Evolutionary conservation across 2,113 vertebrate genomes (phyloP), one percentile per base, ranked within the genome.

Genomic region (Corythornis madagascariensis): DNA sequence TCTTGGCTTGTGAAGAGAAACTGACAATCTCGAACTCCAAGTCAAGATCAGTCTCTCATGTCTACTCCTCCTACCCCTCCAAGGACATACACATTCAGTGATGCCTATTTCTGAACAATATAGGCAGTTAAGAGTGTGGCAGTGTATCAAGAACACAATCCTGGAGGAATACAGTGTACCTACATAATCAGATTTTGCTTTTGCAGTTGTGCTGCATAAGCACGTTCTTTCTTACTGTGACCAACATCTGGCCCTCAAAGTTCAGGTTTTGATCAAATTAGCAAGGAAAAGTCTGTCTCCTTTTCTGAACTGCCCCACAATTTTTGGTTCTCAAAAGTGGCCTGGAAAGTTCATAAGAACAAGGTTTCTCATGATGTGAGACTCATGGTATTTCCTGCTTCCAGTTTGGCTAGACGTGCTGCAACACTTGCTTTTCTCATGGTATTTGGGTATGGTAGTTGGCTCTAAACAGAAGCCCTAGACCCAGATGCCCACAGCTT

Each of bases 301-400:
- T 85, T 75, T 83, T 89, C 86, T 94, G 50, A 92, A 92, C 50
- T 83, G 65, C 63, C 75, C 71, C 43, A 61, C 65, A 52, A 43
- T 78, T 89, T 94, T 93, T 90, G 50, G 50, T 93, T 86, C 84
- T 90, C 57, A 47, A 64, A 86, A 88, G 38, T 70, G 64, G 72
- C 57, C 77, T 73, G 85, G 84, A 89, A 85, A 92, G 71, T 79
- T 94, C 50, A 7, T 45, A 86, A 83, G 89, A 94, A 43, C 65
- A 76, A 76, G n/a, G 52, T 94, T 97, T 97, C 97, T 97, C 95
- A 97, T 97, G 94, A 97, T 89, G 96, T 83, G 88, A 97, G 92
- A 22, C 64, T 96, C 63, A 47, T 97, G 97, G 97, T 95, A 97
- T 97, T 97, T 97, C 97, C 97, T 97, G 95, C 93, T 96, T 89